Evolutionary conservation across 2,888 invertebrate species (phyloP), one percentile per base, ranked within the genome.

Genomic region (Drosophila glabriapex): DNA sequence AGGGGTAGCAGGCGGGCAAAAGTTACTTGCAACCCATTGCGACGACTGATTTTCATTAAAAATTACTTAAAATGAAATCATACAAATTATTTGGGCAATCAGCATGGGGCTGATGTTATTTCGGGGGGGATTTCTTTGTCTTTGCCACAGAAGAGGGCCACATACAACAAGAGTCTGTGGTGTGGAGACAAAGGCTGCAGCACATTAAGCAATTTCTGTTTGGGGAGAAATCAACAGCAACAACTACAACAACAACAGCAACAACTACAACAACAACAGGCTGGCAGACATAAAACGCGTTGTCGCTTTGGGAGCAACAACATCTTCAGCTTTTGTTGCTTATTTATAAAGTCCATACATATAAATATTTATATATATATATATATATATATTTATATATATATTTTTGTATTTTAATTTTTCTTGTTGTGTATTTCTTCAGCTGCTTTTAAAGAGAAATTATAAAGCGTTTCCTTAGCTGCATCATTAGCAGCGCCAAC

Each of bases 401-500:
- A 59, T 66, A 31, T 54, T 25, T 67, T 25, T 65, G 28, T 58
- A 7, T 68, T 25, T 67, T 41, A 59, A 43, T 63, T 28, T 58
- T 33, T 49, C 35, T 35, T 35, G 46, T 16, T 46, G 46, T 4
- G 16, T 16, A 25, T 46, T 65, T 56, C 49, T 66, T 56, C 49
- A 64, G 73, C 72, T 75, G 83, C 72, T 71, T 78, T 91, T 90
- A 90, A 89, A 86, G 81, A 88, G 81, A 91, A 91, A 92, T 92
- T 92, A 92, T 93, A 91, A 92, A 92, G 92, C 92, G 92, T 91
- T 92, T 92, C 90, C 91, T 91, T 88, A 87, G 91, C 89, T 90
- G 93, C 93, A 92, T 92, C 92, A 93, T 92, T 91, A 91, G 90
- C 89, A 92, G 89, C 90, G 86, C 90, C 91, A 92, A 93, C 92